Percentiles rank a stretch among this genome's conserved stretches.
phyloP scores from a whole-genome alignment of 2,888 invertebrate genomes.

The Electrophaes corylata region DNA sequence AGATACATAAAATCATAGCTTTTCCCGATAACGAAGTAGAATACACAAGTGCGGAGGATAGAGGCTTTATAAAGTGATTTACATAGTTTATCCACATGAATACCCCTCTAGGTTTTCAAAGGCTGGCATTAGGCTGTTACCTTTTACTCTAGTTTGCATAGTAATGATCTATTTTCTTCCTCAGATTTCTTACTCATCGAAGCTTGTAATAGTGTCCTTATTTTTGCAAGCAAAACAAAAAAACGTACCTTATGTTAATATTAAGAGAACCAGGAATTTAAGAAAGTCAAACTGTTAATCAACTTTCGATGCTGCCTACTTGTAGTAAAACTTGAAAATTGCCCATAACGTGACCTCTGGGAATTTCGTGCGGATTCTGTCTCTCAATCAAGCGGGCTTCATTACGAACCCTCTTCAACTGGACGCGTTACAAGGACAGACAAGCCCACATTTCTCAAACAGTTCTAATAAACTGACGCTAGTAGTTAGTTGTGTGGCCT shows the following conservation, averaged over 20 bases:
- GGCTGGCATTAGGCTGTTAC: conserved; percentile 25
- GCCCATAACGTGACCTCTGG: conserved; percentile 45
- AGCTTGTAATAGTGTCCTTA: neutral
- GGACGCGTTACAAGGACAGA: conserved; percentile 56
- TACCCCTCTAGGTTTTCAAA: conserved; percentile 19
- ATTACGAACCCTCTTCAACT: conserved; percentile 65
- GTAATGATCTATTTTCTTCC: conserved; percentile 33
- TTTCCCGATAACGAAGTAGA: conserved; percentile 9
- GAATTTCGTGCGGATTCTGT: conserved; percentile 38
- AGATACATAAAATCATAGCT: conserved; percentile 9
- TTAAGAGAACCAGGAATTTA: too few relatives aligned
- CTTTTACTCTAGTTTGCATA: conserved; percentile 32
- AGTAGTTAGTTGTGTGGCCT: conserved; percentile 15
- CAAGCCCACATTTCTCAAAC: conserved; percentile 66
- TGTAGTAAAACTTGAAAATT: neutral
- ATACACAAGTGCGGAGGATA: conserved; percentile 17
- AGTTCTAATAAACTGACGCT: conserved; percentile 61
- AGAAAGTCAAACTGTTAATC: too few relatives aligned
- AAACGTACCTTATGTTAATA: too few relatives aligned
- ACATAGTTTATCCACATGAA: conserved; percentile 30
- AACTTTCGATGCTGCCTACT: too few relatives aligned
- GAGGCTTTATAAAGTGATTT: conserved; percentile 15
- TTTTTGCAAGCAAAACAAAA: neutral
- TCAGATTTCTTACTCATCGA: conserved; percentile 4
- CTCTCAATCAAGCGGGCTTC: conserved; percentile 64